A percentile compares a stretch with the other conserved stretches of the same genome.
These are phyloP conservation scores for Ammospiza caudacuta DNA, from an alignment of 2,113 vertebrate genomes.

Conservation along the genomic window DNA sequence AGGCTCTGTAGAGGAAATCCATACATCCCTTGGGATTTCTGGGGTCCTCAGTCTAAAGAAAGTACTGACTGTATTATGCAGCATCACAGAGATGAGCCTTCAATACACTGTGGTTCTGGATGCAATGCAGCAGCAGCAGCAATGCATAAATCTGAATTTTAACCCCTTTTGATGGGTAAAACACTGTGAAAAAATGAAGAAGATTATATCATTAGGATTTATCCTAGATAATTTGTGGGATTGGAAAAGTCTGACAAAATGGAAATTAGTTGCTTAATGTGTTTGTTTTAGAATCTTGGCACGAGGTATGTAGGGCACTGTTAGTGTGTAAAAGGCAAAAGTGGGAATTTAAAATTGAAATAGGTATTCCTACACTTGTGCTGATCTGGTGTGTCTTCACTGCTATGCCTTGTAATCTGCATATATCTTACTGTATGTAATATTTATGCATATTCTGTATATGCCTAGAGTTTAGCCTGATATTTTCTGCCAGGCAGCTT, in stretches of 20 bases:
- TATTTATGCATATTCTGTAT: background rate
- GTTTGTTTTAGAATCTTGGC: background rate
- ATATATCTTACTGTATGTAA: background rate
- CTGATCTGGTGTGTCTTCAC: background rate
- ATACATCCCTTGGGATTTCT: background rate
- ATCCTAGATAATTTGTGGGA: background rate
- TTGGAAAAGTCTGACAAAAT: background rate
- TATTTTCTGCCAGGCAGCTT: background rate
- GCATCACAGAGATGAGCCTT: background rate
- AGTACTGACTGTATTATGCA: background rate
- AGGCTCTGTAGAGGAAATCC: background rate
- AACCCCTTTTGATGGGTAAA: background rate
- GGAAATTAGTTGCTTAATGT: background rate
- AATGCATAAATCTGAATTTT: background rate
- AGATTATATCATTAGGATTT: background rate
- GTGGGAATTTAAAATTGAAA: background rate
- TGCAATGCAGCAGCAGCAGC: background rate
- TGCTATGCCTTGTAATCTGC: background rate
- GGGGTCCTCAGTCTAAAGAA: background rate
- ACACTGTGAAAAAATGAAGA: background rate
- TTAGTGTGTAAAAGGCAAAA: background rate
- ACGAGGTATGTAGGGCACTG: background rate
- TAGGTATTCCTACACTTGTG: background rate
- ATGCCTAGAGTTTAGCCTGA: background rate
- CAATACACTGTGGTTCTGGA: background rate